Conservation (phyloP, 2,113 vertebrate species). For the Platichthys flesus region DNA sequence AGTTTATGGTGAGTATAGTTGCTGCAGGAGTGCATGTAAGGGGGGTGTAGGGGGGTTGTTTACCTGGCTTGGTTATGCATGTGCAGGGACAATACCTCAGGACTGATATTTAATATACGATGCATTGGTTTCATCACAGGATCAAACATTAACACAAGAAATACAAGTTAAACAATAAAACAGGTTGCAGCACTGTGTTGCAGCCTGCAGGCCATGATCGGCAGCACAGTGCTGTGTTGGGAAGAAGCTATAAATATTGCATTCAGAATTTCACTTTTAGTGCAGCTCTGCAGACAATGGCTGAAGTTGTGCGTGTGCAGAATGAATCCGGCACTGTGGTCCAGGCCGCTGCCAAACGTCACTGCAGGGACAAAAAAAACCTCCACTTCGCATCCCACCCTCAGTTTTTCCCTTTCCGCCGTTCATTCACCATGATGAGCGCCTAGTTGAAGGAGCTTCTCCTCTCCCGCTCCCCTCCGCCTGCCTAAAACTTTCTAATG, state of each 20-base stretch:
- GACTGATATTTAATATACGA: background rate
- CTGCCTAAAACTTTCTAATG: slow-evolving; percentile 78
- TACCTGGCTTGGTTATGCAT: slow-evolving; percentile 29
- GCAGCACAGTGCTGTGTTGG: slow-evolving; percentile 70
- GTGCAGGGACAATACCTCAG: background rate
- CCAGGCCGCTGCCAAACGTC: slow-evolving; percentile 78
- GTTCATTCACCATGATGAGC: slow-evolving; percentile 83
- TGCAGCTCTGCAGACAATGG: slow-evolving; percentile 73
- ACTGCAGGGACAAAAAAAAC: slow-evolving; percentile 57
- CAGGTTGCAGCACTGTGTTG: slow-evolving; percentile 10
- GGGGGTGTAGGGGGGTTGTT: background rate
- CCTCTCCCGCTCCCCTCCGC: slow-evolving; percentile 55
- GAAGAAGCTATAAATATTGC: slow-evolving; percentile 63
- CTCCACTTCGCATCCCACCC: slow-evolving; percentile 77
- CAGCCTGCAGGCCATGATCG: slow-evolving; percentile 62
- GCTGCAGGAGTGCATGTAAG: background rate
- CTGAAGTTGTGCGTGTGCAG: slow-evolving; percentile 80
- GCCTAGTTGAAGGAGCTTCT: slow-evolving; percentile 78
- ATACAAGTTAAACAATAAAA: background rate
- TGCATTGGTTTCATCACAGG: background rate
- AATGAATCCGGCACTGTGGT: slow-evolving; percentile 71
- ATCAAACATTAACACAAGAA: background rate
- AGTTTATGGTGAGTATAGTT: slow-evolving; percentile 47
- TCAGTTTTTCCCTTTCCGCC: slow-evolving; percentile 64
- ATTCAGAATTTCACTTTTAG: slow-evolving; percentile 60